Evolutionary conservation across 2,888 invertebrate genomes (phyloP).

Genomic region (Drosophila rellima): DNA sequence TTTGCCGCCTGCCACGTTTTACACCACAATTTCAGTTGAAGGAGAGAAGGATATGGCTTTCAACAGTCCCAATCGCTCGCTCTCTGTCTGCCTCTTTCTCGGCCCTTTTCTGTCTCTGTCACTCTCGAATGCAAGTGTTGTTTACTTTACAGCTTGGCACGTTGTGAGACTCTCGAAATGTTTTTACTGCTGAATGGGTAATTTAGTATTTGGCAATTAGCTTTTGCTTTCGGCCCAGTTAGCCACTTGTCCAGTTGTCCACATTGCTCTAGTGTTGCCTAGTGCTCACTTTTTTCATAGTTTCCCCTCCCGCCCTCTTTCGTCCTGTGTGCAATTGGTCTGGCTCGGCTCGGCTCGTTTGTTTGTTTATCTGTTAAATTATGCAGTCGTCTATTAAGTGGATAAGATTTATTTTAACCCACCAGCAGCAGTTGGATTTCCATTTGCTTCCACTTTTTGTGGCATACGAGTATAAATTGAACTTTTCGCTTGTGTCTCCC

Average conservation of each 20-base stretch:
- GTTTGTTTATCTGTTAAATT: conserved; percentile 81
- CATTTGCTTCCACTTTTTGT: conserved; percentile 25
- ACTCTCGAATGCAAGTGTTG: conserved; percentile 38
- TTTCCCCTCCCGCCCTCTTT: not conserved
- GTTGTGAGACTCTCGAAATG: conserved; percentile 65
- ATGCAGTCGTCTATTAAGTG: conserved; percentile 82
- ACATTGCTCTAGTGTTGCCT: conserved; percentile 33
- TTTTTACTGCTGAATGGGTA: conserved; percentile 82
- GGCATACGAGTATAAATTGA: conserved; percentile 11
- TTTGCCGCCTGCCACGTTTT: conserved; percentile 60
- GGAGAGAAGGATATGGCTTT: conserved; percentile 43
- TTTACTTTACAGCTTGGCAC: conserved; percentile 67
- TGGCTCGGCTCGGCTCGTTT: conserved; percentile 55
- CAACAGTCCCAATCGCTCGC: conserved; percentile 30
- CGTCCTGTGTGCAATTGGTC: conserved; percentile 45
- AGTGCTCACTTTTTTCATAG: conserved; percentile 27
- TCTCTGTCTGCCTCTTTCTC: not conserved
- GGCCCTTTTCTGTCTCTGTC: not conserved
- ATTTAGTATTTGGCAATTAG: conserved; percentile 82
- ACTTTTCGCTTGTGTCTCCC: conserved; percentile 8
- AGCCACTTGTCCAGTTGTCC: conserved; percentile 42
- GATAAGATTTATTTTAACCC: conserved; percentile 74
- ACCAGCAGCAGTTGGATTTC: conserved; percentile 33
- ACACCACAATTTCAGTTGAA: conserved; percentile 59
- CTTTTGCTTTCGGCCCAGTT: conserved; percentile 77